phyloP scores from a whole-genome alignment of 2,113 vertebrate genomes.

The Penelope pileata region DNA sequence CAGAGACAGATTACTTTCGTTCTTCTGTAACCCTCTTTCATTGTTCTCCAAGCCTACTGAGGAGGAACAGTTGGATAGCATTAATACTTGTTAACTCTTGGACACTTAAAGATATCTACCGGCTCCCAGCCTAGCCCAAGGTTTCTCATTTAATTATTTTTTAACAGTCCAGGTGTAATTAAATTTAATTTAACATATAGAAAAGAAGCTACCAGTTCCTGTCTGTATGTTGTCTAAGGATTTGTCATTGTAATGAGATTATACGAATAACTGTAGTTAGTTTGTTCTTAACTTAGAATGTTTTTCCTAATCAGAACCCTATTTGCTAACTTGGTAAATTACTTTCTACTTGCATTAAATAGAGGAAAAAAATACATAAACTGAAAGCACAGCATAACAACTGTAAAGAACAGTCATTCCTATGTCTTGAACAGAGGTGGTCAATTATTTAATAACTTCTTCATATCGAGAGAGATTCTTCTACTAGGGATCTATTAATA shows the following conservation, averaged over 20 bases:
- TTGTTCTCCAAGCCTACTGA: accelerated
- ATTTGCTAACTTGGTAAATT: constrained; percentile 41
- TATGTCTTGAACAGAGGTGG: neutral
- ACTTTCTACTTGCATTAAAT: constrained; percentile 29
- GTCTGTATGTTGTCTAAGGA: constrained; percentile 26
- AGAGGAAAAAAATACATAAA: constrained; percentile 29
- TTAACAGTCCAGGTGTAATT: neutral
- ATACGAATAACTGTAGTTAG: neutral
- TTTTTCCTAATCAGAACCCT: constrained; percentile 25
- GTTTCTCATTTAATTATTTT: neutral
- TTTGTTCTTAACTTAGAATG: constrained; percentile 7
- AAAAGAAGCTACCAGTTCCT: neutral
- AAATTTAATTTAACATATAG: neutral
- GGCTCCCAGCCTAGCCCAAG: neutral
- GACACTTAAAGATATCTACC: neutral
- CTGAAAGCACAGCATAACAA: neutral
- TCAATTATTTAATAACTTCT: constrained; percentile 23
- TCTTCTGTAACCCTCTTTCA: neutral
- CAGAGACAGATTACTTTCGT: neutral
- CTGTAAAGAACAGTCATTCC: constrained; percentile 26
- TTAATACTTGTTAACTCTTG: neutral
- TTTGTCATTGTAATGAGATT: constrained; percentile 3
- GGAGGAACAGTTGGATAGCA: neutral
- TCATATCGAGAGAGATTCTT: neutral
- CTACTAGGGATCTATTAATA: neutral